Evolutionary conservation across 1,140 invertebrate species (phyloP).

Genomic region (Venturia canescens): DNA sequence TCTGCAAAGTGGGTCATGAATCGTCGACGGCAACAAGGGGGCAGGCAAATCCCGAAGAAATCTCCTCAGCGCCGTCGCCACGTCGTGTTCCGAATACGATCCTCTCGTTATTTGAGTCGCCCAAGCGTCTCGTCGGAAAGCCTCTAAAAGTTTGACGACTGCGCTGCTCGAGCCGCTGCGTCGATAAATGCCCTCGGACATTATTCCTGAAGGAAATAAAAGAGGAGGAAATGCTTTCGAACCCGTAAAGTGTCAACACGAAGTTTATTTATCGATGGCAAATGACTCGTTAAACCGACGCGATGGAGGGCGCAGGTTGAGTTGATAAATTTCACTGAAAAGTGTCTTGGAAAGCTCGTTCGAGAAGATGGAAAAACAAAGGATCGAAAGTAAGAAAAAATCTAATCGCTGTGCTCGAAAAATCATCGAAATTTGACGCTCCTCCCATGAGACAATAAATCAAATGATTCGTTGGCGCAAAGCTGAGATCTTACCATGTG

Average conservation of each 20-base stretch:
- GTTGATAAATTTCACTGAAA: no score
- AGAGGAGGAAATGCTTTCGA: neutral
- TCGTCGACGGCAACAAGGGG: conserved; percentile 80
- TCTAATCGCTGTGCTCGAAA: no score
- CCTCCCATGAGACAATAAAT: neutral
- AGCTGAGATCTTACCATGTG: conserved; percentile 81
- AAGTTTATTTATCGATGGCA: no score
- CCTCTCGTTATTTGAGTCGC: conserved; percentile 86
- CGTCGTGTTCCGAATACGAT: conserved; percentile 90
- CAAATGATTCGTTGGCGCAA: neutral
- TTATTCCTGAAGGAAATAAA: conserved; percentile 79
- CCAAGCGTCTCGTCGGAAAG: conserved; percentile 89
- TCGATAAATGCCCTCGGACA: conserved; percentile 92
- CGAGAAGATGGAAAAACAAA: no score
- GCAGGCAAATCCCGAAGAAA: conserved; percentile 90
- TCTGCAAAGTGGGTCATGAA: conserved; percentile 78
- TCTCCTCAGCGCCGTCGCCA: conserved; percentile 89
- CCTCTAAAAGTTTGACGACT: conserved; percentile 84
- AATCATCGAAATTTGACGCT: no score
- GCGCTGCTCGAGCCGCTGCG: conserved; percentile 86
- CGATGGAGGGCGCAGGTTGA: no score
- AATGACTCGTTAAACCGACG: no score
- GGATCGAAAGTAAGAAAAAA: no score
- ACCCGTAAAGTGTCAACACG: no score
- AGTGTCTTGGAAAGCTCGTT: no score